Conservation (phyloP, 2,113 vertebrate species). For the Arothron firmamentum region DNA sequence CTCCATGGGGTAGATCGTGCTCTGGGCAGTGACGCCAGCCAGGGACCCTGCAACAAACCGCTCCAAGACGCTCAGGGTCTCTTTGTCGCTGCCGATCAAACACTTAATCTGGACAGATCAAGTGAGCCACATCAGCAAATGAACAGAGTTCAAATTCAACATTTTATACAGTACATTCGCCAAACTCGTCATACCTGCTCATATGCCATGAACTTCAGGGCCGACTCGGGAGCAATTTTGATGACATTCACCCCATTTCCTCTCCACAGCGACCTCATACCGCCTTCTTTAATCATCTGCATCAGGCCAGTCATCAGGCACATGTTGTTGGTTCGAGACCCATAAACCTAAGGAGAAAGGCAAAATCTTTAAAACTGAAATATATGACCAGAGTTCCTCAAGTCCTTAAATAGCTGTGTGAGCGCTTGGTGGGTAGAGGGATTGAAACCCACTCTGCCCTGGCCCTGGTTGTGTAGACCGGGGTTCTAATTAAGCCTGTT, state of each 20-base stretch:
- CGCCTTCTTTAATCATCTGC: constrained; percentile 94
- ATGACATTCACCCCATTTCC: constrained; percentile 92
- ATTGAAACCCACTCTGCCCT: too few relatives aligned
- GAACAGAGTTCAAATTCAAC: rapidly evolving
- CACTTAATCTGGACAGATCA: constrained; percentile 80
- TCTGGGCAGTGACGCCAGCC: constrained; percentile 91
- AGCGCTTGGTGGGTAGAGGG: too few relatives aligned
- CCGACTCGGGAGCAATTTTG: constrained; percentile 92
- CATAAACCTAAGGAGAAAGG: constrained; percentile 81
- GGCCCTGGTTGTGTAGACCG: too few relatives aligned
- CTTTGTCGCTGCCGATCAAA: constrained; percentile 83
- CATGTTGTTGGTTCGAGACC: constrained; percentile 90
- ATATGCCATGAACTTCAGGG: constrained; percentile 98
- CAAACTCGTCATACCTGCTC: constrained; percentile 80
- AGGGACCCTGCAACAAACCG: constrained; percentile 87
- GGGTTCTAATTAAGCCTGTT: neutral
- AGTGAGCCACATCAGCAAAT: neutral
- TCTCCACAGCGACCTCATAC: constrained; percentile 84
- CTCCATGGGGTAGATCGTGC: constrained; percentile 97
- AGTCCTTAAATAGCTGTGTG: too few relatives aligned
- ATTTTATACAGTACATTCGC: rapidly evolving
- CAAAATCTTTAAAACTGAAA: neutral
- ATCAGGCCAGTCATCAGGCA: constrained; percentile 86
- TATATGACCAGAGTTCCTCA: too few relatives aligned
- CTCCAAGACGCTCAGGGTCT: constrained; percentile 84